Percentiles rank a stretch among this genome's conserved stretches.
phyloP scores from a whole-genome alignment of 1,140 invertebrate genomes.

The Drosophila murphyi region DNA sequence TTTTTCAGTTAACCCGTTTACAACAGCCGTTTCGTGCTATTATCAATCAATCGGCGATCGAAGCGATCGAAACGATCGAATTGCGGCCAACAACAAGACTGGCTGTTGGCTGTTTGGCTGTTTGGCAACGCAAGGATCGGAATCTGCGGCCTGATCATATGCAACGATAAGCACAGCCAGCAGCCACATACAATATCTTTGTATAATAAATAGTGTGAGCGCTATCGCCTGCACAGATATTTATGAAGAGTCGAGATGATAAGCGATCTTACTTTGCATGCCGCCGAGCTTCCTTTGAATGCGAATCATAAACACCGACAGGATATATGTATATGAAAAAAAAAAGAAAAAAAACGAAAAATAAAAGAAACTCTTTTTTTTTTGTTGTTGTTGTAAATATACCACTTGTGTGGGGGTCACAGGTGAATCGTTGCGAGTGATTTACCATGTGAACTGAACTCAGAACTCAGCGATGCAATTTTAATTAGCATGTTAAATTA shows the following conservation, averaged over 20 bases:
- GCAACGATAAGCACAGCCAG: constrained; percentile 63
- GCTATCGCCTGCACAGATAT: constrained; percentile 68
- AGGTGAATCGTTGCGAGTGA: constrained; percentile 45
- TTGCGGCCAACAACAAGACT: constrained; percentile 32
- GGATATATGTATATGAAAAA: constrained; percentile 47
- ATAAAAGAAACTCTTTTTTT: not conserved
- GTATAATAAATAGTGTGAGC: constrained; percentile 79
- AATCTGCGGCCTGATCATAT: constrained; percentile 66
- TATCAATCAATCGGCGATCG: constrained; percentile 81
- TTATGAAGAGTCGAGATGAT: constrained; percentile 72
- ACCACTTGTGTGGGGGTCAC: constrained; percentile 56
- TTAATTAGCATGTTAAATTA: constrained; percentile 75
- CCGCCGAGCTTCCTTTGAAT: constrained; percentile 48
- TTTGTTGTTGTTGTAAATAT: no score
- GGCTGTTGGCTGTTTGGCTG: not conserved
- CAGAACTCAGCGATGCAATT: constrained; percentile 31
- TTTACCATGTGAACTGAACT: constrained; percentile 42
- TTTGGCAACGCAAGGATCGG: constrained; percentile 39
- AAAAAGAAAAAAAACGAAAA: not conserved
- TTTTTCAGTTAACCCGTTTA: constrained; percentile 67
- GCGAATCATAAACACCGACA: constrained; percentile 67
- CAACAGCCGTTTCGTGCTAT: constrained; percentile 77
- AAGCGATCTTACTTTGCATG: constrained; percentile 73
- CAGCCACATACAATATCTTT: constrained; percentile 69
- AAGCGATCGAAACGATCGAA: constrained; percentile 54